Percentiles rank a stretch among this genome's conserved stretches.
Conservation (phyloP, 2,113 vertebrate genomes). For the Pogonocichla stellata region DNA sequence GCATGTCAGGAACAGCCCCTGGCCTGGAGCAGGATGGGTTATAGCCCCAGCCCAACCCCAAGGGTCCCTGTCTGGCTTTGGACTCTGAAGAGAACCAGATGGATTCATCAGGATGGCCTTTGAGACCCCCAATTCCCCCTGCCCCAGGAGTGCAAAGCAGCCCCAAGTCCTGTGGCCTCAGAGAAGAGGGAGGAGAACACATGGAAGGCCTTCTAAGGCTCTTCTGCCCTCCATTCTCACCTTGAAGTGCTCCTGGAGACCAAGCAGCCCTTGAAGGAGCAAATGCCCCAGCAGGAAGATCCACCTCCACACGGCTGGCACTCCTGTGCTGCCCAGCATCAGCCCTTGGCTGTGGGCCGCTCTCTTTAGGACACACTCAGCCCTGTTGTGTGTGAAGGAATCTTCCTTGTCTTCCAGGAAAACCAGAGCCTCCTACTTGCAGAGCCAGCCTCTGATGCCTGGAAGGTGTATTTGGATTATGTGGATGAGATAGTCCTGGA, state of each 20-base stretch:
- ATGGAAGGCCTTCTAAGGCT: neutral
- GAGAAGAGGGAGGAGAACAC: neutral
- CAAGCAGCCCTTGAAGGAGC: neutral
- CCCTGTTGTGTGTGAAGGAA: neutral
- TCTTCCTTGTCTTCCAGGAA: conserved; percentile 72
- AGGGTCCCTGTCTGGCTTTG: neutral
- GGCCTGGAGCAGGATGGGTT: neutral
- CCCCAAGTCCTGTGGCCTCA: fast-evolving
- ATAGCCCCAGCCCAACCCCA: neutral
- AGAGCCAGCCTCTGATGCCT: conserved; percentile 76
- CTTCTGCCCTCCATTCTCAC: neutral
- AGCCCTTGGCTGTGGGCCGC: neutral
- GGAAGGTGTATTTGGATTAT: conserved; percentile 87
- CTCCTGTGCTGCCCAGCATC: neutral
- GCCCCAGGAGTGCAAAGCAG: neutral
- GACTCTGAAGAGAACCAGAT: neutral
- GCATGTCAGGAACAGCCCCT: neutral
- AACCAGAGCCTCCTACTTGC: conserved; percentile 83
- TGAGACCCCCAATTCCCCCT: neutral
- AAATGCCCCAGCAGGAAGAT: neutral
- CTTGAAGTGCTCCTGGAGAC: neutral
- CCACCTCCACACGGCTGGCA: fast-evolving
- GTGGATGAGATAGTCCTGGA: conserved; percentile 88
- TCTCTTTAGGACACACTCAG: neutral
- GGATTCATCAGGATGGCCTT: neutral